Base-by-base conservation (phyloP, 2,797 vertebrate genomes). In the Enteromius mattozi region DNA sequence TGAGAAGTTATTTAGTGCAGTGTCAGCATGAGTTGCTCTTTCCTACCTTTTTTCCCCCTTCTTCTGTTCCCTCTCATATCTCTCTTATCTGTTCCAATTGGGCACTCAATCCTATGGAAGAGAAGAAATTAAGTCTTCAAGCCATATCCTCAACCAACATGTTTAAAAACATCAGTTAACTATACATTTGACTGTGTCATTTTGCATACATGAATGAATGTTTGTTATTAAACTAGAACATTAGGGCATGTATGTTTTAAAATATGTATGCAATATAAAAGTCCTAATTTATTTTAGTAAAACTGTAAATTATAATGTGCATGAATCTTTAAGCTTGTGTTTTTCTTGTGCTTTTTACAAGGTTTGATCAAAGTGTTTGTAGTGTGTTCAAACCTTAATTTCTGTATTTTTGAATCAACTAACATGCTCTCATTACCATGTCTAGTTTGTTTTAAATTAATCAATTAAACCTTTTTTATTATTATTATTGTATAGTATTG, bases 61-160 rank as follows among this genome's bases (percentile, higher is more conserved):
- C 65, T 70, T 81, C 80, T 87, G 79, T 42, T 89, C 89, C 90
- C 87, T 94, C 90, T 42, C 63, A 2, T 90, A 90, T 93, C 87
- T 94, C 90, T 42, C 63, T 1, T 90, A 93, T 92, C 95, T 97
- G 97, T 99, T 99, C 97, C 97, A 99, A 97, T 98, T 96, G 96
- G 97, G 96, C 97, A 97, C 93, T 93, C 92, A 85, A 27, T 83
- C 63, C 27, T 85, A 87, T 66, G 35, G 7, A 88, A 83, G 77
- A 87, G 78, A 85, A 56, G 59, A 86, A 30, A 5, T 63, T 75
- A 16, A 16, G 27, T 54, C 30, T 56, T 79, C 51, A 68, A 83
- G 4, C 47, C 33, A 66, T 51, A 30, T 84, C n/a, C 65, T 33
- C 30, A 80, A 12, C 78, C 56, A 49, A 17, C n/a, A 51, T 71